Evolutionary conservation across 2,113 vertebrate species (phyloP).

Genomic region (Dermatemys mawii): DNA sequence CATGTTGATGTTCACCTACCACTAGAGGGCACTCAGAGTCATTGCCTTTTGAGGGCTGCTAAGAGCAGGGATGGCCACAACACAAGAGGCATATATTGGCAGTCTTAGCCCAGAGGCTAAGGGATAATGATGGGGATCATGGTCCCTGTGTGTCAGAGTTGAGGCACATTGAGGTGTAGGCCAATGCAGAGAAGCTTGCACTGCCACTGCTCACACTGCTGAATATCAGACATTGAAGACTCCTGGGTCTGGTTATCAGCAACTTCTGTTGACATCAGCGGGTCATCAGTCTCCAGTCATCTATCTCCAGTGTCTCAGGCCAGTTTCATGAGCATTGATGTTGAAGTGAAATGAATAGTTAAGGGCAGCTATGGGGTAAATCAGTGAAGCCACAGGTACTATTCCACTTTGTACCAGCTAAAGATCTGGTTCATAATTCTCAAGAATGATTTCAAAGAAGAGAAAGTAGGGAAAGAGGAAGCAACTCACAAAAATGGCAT

Average conservation of each 20-base stretch:
- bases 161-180: rapidly evolving
- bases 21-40: not conserved
- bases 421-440: not conserved
- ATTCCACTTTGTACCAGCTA: not conserved
- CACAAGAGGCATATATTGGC: not conserved
- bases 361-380: not conserved
- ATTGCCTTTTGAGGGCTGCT: not conserved
- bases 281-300: not conserved
- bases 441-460: not conserved
- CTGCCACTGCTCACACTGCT: not conserved
- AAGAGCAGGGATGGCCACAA: not conserved
- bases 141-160: not conserved
- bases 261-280: not conserved
- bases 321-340: not conserved
- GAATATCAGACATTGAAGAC: not conserved
- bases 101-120: not conserved
- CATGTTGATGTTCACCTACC: not conserved
- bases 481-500: not conserved
- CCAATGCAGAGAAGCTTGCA: too few species aligned
- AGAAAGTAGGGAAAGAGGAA: not conserved
- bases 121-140: not conserved
- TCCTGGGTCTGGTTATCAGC: not conserved
- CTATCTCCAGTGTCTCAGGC: not conserved
- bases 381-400: not conserved
- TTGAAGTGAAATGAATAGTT: not conserved